Evolutionary conservation across 2,888 invertebrate genomes (phyloP).

Genomic region (Drosophila seclusa): DNA sequence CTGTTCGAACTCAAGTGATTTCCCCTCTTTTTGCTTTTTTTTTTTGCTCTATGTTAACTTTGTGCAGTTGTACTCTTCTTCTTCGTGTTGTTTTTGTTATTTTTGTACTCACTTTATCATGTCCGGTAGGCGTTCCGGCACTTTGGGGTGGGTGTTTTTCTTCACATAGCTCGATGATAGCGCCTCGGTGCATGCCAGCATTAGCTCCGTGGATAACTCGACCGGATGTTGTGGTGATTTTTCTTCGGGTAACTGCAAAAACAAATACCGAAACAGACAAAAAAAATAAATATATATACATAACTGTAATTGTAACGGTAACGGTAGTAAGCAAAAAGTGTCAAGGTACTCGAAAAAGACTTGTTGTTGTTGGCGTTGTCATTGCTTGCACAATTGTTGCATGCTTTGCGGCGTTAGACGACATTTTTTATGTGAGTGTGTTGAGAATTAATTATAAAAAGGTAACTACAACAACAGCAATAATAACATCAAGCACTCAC

Average conservation of each 20-base stretch:
- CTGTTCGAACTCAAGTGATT: slow-evolving; percentile 55
- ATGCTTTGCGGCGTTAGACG: slow-evolving; percentile 67
- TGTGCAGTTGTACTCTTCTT: slow-evolving; percentile 30
- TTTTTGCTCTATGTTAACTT: slow-evolving; percentile 14
- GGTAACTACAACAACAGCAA: slow-evolving; percentile 47
- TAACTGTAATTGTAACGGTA: slow-evolving; percentile 14
- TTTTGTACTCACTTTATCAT: slow-evolving; percentile 84
- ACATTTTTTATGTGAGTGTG: slow-evolving; percentile 40
- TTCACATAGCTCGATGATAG: slow-evolving; percentile 84
- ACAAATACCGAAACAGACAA: slow-evolving; percentile 33
- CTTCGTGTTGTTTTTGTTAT: slow-evolving; percentile 16
- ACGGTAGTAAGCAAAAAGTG: slow-evolving; percentile 44
- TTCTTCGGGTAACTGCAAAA: slow-evolving; percentile 84
- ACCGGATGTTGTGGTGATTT: slow-evolving; percentile 85
- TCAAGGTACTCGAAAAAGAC: slow-evolving; percentile 23
- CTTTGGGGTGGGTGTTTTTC: slow-evolving; percentile 85
- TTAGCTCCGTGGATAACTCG: slow-evolving; percentile 85
- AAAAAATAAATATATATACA: slow-evolving; percentile 17
- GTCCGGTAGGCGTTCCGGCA: slow-evolving; percentile 85
- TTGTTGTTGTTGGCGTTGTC: slow-evolving; percentile 11
- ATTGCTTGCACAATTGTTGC: slow-evolving; percentile 68
- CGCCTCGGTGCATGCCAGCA: slow-evolving; percentile 85
- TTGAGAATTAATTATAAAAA: slow-evolving; percentile 69
- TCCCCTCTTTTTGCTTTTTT: slow-evolving; percentile 39
- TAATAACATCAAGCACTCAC: slow-evolving; percentile 42